Conservation (phyloP, 2,888 invertebrate species). For the Rhorus exstirpatorius region DNA sequence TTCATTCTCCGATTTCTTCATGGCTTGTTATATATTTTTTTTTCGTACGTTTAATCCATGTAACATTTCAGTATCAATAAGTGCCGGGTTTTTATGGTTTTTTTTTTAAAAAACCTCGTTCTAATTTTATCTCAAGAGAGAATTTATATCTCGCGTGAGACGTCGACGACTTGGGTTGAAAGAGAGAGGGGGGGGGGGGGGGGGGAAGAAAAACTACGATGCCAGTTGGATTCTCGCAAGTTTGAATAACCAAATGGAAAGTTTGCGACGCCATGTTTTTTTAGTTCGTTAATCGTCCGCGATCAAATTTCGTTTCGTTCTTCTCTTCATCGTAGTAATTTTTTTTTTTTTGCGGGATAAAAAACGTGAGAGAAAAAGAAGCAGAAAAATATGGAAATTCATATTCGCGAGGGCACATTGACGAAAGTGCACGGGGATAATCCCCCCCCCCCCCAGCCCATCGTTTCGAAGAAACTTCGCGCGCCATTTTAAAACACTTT, state of each 20-base stretch:
- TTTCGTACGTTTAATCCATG: slow-evolving; percentile 37
- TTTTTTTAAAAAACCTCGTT: neutral
- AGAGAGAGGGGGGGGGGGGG: slow-evolving; percentile 4
- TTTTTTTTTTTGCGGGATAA: too few relatives aligned
- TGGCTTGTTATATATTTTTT: slow-evolving; percentile 49
- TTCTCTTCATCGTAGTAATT: too few relatives aligned
- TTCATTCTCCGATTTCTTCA: slow-evolving; percentile 50
- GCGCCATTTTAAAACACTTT: neutral
- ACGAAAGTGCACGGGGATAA: slow-evolving; percentile 43
- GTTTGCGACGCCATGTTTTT: too few relatives aligned
- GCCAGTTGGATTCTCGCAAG: too few relatives aligned
- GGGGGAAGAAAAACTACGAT: slow-evolving; percentile 35
- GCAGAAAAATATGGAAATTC: too few relatives aligned
- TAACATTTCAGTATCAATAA: slow-evolving; percentile 51
- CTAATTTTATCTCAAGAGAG: slow-evolving; percentile 52
- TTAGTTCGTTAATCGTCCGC: too few relatives aligned
- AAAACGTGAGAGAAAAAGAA: too few relatives aligned
- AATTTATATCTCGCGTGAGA: slow-evolving; percentile 55
- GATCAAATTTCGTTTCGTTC: too few relatives aligned
- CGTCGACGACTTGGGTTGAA: slow-evolving; percentile 64
- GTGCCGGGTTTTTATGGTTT: slow-evolving; percentile 59
- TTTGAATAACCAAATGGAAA: too few relatives aligned
- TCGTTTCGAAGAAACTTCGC: slow-evolving; percentile 60
- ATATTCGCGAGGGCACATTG: slow-evolving; percentile 44
- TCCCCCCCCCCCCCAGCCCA: slow-evolving; percentile 17